phyloP scores from a whole-genome alignment of 2,888 invertebrate species.

The Dryadula phaetusa region DNA sequence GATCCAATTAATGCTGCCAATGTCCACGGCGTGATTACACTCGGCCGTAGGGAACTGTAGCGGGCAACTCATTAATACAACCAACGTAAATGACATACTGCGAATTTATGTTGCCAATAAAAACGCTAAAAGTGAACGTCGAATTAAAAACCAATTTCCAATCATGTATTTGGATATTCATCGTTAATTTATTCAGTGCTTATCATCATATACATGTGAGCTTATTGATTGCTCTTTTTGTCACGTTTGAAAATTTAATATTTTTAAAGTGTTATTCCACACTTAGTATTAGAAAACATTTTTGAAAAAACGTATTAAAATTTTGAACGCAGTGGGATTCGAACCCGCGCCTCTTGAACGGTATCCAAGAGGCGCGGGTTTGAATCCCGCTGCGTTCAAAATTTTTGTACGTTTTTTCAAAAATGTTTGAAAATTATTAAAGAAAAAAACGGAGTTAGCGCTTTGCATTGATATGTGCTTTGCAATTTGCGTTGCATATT shows the following conservation, averaged over 20 bases:
- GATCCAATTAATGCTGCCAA: slow-evolving; percentile 66
- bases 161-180: slow-evolving; percentile 39
- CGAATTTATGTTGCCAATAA: slow-evolving; percentile 44
- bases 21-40: slow-evolving; percentile 63
- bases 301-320: no score
- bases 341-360: no score
- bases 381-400: no score
- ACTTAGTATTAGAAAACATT: no score
- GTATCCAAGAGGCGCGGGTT: no score
- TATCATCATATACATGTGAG: slow-evolving; percentile 18
- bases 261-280: no score
- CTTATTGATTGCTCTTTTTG: slow-evolving; percentile 11
- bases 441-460: background rate
- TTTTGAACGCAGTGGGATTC: no score
- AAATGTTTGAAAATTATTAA: slow-evolving; percentile 1
- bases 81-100: slow-evolving; percentile 44
- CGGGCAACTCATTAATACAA: slow-evolving; percentile 49
- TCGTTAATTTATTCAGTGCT: slow-evolving; percentile 43
- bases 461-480: background rate
- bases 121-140: slow-evolving; percentile 41
- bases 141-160: slow-evolving; percentile 45
- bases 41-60: slow-evolving; percentile 53
- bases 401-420: no score
- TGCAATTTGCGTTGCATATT: no score
- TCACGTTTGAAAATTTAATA: no score